Conservation (phyloP, 2,888 invertebrate genomes). For the Fragum sueziense region DNA sequence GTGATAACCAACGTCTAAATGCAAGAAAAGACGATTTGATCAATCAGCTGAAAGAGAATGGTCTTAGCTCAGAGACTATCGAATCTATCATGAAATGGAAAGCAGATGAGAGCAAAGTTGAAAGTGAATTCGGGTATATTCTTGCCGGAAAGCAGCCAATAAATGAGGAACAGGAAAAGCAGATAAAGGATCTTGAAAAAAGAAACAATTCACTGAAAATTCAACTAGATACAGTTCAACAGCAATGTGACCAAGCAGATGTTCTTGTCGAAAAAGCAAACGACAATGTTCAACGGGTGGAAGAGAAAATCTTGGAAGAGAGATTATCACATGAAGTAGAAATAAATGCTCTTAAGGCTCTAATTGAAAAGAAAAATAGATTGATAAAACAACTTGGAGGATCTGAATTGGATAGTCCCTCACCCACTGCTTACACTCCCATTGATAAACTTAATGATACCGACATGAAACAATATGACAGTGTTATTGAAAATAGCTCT, state of each 20-base stretch:
- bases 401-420: neutral
- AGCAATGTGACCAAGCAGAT: neutral
- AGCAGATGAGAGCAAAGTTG: conserved; percentile 21
- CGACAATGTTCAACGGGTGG: conserved; percentile 39
- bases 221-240: conserved; percentile 16
- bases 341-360: conserved; percentile 42
- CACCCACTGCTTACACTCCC: neutral
- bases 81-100: conserved; percentile 41
- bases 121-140: conserved; percentile 21
- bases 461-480: neutral
- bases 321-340: conserved; percentile 52
- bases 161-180: conserved; percentile 9
- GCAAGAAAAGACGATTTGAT: conserved; percentile 17
- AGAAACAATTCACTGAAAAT: conserved; percentile 9
- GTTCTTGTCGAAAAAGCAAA: conserved; percentile 10
- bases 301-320: conserved; percentile 51
- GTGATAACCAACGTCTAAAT: neutral
- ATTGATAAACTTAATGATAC: neutral
- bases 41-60: conserved; percentile 10
- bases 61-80: conserved; percentile 4
- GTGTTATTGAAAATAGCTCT: neutral
- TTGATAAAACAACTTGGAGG: conserved; percentile 18
- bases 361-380: conserved; percentile 40
- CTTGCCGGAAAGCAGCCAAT: neutral
- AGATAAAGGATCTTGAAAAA: conserved; percentile 28